Evolutionary conservation across 1,140 invertebrate genomes (phyloP), one percentile per base, ranked within the genome.

Genomic region (Hylaeus volcanicus): DNA sequence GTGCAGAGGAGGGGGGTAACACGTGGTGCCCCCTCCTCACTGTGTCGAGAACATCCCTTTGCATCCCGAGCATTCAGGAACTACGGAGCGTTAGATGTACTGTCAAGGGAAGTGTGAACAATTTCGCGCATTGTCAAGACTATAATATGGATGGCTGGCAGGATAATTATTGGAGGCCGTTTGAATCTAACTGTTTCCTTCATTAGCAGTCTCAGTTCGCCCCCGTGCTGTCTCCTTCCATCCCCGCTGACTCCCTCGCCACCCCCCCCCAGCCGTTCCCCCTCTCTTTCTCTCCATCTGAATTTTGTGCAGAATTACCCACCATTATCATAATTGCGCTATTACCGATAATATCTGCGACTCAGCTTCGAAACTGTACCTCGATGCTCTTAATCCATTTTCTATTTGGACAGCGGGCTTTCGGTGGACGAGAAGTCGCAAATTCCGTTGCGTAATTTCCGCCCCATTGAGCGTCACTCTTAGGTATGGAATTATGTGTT

Each of bases 131-230:
- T 93, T 93, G 92, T 93, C 85, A 87, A 89, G 89, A 92, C 87
- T 86, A 86, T 90, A 92, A 92, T 90, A 90, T 90, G 89, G 90
- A 92, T 92, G 90, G 89, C 89, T 90, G 89, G 87, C 87, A 85
- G 89, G 89, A 93, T 93, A 93, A 93, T 93, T 93, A 93, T 93
- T 92, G 91, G 90, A 93, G 92, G 88, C 92, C 92, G 93, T 93
- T 93, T 93, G 92, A 93, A 93, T 93, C 92, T 92, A 93, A 93
- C 92, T 93, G 93, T 93, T 93, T 93, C 93, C 93, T 93, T 93
- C 92, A 93, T 93, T 93, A 93, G 92, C 92, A 93, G 92, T 93
- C 91, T 93, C 92, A 92, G 92, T 93, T 93, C 91, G 87, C 86
- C 83, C 26, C 85, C 74, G 82, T 43, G 88, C 86, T 88, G 81